Conservation (phyloP, 2,888 invertebrate genomes). For the Cremastinae sp. region DNA sequence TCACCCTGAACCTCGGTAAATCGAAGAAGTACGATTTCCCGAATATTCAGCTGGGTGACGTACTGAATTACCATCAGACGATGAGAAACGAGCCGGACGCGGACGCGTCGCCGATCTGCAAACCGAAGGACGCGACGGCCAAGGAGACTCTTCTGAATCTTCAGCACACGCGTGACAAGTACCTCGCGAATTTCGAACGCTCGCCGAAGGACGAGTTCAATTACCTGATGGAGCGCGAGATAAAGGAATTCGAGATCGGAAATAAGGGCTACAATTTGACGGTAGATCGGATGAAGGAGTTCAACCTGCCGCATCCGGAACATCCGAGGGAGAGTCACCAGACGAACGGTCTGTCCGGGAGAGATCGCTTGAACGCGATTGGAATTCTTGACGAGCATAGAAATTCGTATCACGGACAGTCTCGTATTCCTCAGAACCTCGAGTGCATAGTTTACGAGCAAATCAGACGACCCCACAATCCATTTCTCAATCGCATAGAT, state of each 20-base stretch:
- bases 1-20: slow-evolving; percentile 64
- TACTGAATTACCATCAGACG: slow-evolving; percentile 60
- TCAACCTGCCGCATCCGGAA: slow-evolving; percentile 69
- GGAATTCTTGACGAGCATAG: slow-evolving; percentile 68
- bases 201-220: slow-evolving; percentile 69
- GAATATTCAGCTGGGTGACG: neutral
- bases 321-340: slow-evolving; percentile 67
- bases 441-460: slow-evolving; percentile 74
- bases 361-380: slow-evolving; percentile 70
- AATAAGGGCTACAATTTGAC: slow-evolving; percentile 70
- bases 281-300: slow-evolving; percentile 72
- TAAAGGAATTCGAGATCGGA: slow-evolving; percentile 71
- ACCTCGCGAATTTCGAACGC: slow-evolving; percentile 65
- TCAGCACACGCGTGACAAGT: slow-evolving; percentile 63
- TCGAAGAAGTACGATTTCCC: slow-evolving; percentile 64
- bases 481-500: slow-evolving; percentile 67
- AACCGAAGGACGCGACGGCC: slow-evolving; percentile 66
- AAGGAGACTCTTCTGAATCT: slow-evolving; percentile 71
- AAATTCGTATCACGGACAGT: slow-evolving; percentile 68
- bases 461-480: slow-evolving; percentile 71
- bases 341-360: slow-evolving; percentile 62
- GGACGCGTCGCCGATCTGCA: slow-evolving; percentile 64
- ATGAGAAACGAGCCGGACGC: slow-evolving; percentile 55
- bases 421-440: slow-evolving; percentile 67
- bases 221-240: slow-evolving; percentile 69